Base-by-base conservation (phyloP, 2,797 vertebrate genomes). In the Hafferia zeledoni region DNA sequence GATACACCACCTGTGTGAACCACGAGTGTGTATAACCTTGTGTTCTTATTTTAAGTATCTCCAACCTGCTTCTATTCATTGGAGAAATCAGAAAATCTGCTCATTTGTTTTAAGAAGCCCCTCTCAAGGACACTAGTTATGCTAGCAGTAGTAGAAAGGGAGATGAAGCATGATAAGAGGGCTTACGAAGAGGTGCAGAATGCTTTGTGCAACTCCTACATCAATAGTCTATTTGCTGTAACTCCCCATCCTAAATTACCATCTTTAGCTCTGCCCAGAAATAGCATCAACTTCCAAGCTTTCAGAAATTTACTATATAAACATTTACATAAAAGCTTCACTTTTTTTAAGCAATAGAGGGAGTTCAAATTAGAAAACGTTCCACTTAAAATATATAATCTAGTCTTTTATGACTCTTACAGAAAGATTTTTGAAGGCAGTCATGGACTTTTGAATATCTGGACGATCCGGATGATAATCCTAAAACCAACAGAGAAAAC, bases 371-470 rank as follows among this genome's bases (percentile, higher is more conserved):
- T 33, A 31, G 22, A 59, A 70, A 88, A 46, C 6, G 81, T 47
- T 55, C 13, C 68, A 63, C 16, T 89, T 30, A n/a, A 85, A 78
- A 65, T 22, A 69, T 4, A 52, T 31, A 6, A 86, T 44, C 23
- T 81, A 15, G 27, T 71, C 22, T 65, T 61, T 90, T 56, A 64
- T 33, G 37, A 84, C 47, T 94, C 98, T 99, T 98, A 99, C 99
- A 61, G 99, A 99, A 75, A 99, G 98, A 87, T 97, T 99, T 96
- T 99, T 99, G 98, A 99, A 99, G 87, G 99, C 97, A 3, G 98
- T 98, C 99, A 99, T 99, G 93, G 99, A 99, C 97, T 99, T 99
- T 80, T 99, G 99, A 96, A 99, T 99, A 91, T 99, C 99, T 94
- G 98, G 97, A 93, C 98, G 98, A 96, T 99, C 99, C 0, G 98